These are phyloP conservation scores for Heterodera filipjevi DNA, from an alignment of 2,888 invertebrate genomes.

Conservation along the genomic window DNA sequence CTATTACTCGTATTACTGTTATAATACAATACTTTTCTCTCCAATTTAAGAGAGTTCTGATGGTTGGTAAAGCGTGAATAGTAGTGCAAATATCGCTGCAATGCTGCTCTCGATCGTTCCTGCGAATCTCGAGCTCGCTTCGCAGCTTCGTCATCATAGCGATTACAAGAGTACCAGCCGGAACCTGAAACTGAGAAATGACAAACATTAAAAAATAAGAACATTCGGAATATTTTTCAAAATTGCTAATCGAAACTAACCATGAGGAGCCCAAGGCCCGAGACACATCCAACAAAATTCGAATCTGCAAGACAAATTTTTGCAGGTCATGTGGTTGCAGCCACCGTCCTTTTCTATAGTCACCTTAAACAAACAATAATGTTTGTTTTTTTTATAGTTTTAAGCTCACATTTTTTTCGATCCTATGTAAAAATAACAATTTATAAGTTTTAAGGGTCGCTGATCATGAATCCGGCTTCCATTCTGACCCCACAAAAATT, in stretches of 20 bases:
- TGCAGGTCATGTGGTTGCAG: slow-evolving; percentile 99
- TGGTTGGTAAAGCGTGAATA: slow-evolving; percentile 99
- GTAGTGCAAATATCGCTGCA: slow-evolving; percentile 94
- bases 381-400: too few relatives aligned
- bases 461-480: too few relatives aligned
- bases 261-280: slow-evolving; percentile 91
- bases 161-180: slow-evolving; percentile 85
- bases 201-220: not conserved
- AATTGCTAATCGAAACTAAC: slow-evolving; percentile 34
- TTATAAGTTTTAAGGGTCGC: too few relatives aligned
- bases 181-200: slow-evolving; percentile 35
- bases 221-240: too few relatives aligned
- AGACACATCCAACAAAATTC: slow-evolving; percentile 99
- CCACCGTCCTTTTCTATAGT: slow-evolving; percentile 70
- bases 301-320: slow-evolving; percentile 93
- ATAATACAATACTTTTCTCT: slow-evolving; percentile 77
- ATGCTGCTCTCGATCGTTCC: slow-evolving; percentile 70
- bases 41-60: slow-evolving; percentile 96
- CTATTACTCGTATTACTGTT: not conserved
- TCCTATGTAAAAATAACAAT: too few relatives aligned
- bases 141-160: slow-evolving; percentile 89
- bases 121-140: slow-evolving; percentile 95
- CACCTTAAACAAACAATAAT: slow-evolving; percentile 34
- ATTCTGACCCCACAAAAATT: too few relatives aligned
- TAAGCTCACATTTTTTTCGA: too few relatives aligned